phyloP scores from a whole-genome alignment of 2,113 vertebrate genomes.

The Sander vitreus region DNA sequence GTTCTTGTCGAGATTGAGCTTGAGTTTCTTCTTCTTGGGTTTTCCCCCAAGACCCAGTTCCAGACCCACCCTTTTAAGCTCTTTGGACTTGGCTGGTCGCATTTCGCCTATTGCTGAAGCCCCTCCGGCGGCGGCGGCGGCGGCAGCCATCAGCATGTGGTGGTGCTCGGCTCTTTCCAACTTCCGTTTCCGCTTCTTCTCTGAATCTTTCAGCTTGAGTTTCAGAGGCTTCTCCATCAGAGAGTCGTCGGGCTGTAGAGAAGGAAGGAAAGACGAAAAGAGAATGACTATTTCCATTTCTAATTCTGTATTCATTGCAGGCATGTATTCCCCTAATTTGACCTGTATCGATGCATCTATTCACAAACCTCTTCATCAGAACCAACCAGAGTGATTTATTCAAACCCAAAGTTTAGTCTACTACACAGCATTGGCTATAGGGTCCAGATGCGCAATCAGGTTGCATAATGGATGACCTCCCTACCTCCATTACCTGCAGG shows the following conservation, averaged over 20 bases:
- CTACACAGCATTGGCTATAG: background rate
- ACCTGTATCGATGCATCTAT: background rate
- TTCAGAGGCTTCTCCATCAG: slow-evolving; percentile 93
- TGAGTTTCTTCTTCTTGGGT: slow-evolving; percentile 97
- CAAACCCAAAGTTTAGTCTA: background rate
- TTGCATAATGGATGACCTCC: slow-evolving; percentile 39
- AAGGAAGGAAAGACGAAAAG: background rate
- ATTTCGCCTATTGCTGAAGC: slow-evolving; percentile 78
- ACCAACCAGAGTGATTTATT: background rate
- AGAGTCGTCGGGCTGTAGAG: slow-evolving; percentile 88
- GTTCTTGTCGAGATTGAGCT: slow-evolving; percentile 93
- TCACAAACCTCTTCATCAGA: background rate
- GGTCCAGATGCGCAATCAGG: slow-evolving; percentile 18
- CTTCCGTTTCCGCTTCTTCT: slow-evolving; percentile 95
- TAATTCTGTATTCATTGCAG: background rate
- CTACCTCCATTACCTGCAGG: slow-evolving; percentile 97
- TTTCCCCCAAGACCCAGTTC: slow-evolving; percentile 90
- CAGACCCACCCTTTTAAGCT: slow-evolving; percentile 89
- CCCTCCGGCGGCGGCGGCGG: slow-evolving; percentile 48
- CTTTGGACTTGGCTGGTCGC: slow-evolving; percentile 89
- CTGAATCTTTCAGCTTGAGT: slow-evolving; percentile 92
- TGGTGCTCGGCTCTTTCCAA: slow-evolving; percentile 93
- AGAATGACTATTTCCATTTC: background rate
- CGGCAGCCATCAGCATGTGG: slow-evolving; percentile 85
- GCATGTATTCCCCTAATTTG: background rate